Evolutionary conservation across 2,113 vertebrate species (phyloP).

Genomic region (Anguilla japonica): DNA sequence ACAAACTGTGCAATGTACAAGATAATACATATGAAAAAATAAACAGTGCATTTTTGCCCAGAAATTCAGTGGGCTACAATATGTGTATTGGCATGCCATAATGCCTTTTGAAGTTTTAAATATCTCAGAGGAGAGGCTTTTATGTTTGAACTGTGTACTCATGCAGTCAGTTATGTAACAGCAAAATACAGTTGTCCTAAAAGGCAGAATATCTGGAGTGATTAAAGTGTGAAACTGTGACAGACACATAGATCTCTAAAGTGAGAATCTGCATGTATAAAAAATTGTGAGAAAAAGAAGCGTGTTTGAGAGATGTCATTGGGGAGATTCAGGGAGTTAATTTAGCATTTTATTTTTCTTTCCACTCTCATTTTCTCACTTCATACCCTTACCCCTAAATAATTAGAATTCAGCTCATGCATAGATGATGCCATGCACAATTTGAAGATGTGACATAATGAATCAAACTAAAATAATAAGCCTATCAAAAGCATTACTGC

Average conservation of each 20-base stretch:
- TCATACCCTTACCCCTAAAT: background rate
- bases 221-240: background rate
- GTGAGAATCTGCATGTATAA: background rate
- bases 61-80: background rate
- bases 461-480: background rate
- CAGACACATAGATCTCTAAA: background rate
- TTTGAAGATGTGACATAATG: background rate
- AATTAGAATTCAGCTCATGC: background rate
- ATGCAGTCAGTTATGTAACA: background rate
- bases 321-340: background rate
- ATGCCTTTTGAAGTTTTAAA: background rate
- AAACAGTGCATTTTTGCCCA: background rate
- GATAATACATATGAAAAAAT: background rate
- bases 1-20: background rate
- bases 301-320: background rate
- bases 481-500: background rate
- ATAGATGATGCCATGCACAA: background rate
- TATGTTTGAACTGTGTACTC: constrained; percentile 3
- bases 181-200: background rate
- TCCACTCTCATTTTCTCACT: background rate
- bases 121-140: constrained; percentile 1
- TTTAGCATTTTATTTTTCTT: background rate
- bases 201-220: background rate
- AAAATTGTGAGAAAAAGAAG: background rate
- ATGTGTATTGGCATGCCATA: background rate